These are phyloP conservation scores for Lasioglossum morio DNA, from an alignment of 2,888 invertebrate species.

Conservation along the genomic window DNA sequence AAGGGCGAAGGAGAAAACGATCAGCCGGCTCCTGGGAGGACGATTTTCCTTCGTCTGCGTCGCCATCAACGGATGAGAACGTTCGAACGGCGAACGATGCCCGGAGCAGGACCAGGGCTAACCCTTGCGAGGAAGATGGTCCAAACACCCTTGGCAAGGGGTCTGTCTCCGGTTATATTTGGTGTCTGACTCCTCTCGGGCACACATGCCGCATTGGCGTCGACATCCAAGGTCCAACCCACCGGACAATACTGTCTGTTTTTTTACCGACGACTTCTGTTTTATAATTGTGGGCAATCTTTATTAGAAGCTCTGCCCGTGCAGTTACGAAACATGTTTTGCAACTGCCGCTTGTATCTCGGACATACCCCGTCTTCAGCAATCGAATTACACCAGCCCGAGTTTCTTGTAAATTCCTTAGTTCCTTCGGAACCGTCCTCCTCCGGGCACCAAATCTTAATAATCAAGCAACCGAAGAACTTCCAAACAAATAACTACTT, in stretches of 20 bases:
- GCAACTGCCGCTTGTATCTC: not conserved
- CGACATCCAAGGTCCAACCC: slow-evolving; percentile 57
- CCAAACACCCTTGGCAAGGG: slow-evolving; percentile 84
- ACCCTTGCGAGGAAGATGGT: slow-evolving; percentile 77
- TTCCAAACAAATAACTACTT: not conserved
- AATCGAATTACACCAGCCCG: not conserved
- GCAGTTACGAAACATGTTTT: not conserved
- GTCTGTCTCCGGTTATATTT: slow-evolving; percentile 82
- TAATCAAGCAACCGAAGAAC: not conserved
- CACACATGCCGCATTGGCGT: slow-evolving; percentile 81
- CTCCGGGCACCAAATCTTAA: not conserved
- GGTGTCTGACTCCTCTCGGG: slow-evolving; percentile 79
- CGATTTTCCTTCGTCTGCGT: slow-evolving; percentile 55
- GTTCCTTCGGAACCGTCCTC: not conserved
- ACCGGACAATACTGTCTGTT: slow-evolving; percentile 73
- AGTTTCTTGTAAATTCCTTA: not conserved
- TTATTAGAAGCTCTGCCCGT: not conserved
- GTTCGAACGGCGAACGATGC: slow-evolving; percentile 27
- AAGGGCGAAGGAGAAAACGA: slow-evolving; percentile 15
- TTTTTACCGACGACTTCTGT: not conserved
- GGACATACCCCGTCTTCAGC: not conserved
- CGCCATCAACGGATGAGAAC: slow-evolving; percentile 49
- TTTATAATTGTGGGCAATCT: not conserved
- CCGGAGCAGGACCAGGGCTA: slow-evolving; percentile 59
- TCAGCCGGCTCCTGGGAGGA: slow-evolving; percentile 24